phyloP scores from a whole-genome alignment of 2,113 vertebrate genomes.

The Piliocolobus tephrosceles region DNA sequence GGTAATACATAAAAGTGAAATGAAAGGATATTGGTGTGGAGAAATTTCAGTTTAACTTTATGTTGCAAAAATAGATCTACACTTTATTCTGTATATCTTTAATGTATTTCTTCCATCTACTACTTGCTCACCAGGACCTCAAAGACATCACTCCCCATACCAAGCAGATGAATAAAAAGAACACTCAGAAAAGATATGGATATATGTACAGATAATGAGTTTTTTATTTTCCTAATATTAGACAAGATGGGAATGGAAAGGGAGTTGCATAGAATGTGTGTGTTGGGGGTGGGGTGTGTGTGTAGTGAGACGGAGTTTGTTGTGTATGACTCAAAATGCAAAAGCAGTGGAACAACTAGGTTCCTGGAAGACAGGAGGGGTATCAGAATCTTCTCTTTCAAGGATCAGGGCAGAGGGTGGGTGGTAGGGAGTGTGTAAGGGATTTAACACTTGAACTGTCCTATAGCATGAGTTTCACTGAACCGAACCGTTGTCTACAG shows the following conservation, averaged over 20 bases:
- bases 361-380: not conserved
- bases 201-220: not conserved
- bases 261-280: not conserved
- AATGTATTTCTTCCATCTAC: not conserved
- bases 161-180: not conserved
- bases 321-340: not conserved
- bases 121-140: not conserved
- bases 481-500: not conserved
- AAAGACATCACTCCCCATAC: not conserved
- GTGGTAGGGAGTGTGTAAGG: not conserved
- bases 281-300: not conserved
- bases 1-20: not conserved
- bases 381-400: not conserved
- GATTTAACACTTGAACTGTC: not conserved
- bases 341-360: not conserved
- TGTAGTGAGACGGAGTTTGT: not conserved
- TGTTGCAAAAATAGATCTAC: not conserved
- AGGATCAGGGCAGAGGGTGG: not conserved
- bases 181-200: not conserved
- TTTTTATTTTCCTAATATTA: not conserved
- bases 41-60: not conserved
- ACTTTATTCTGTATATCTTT: not conserved
- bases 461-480: not conserved
- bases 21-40: not conserved
- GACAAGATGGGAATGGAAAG: not conserved